Evolutionary conservation across 2,797 vertebrate species (phyloP), one percentile per base, ranked within the genome.

Genomic region (Trachops cirrhosus): DNA sequence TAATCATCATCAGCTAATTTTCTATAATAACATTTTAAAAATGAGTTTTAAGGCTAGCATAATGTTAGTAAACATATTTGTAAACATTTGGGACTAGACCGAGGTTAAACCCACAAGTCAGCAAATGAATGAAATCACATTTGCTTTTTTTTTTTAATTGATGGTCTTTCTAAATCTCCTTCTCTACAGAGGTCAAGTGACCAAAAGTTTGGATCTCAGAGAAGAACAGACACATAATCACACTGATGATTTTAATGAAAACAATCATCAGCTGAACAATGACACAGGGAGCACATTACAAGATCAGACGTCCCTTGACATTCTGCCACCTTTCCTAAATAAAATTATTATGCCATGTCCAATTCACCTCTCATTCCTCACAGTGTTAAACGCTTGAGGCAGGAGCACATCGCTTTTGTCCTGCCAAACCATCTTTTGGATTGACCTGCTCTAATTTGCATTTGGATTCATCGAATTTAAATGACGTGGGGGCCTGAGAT

Each of bases 321-420:
- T 97, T 94, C 54, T 97, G 34, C 96, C 98, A 97, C 96, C 80
- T 97, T 96, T 92, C 59, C 91, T 97, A 98, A 98, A 97, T 96
- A 92, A 96, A 96, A 97, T 97, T 94, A 96, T 87, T 94, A 94
- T 97, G 97, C 41, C 95, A 97, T 86, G 26, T 97, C 87, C 95
- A 97, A 97, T 98, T 98, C 88, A 46, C 77, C 59, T 93, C 44
- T 97, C 89, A 96, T 54, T 44, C 24, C 34, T 98, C 94, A 86
- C 11, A 29, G 86, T 95, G 97, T 97, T 98, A 97, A 98, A 93
- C 29, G 48, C 92, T 93, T 83, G 50, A 82, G 94, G 93, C 92
- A 96, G 54, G 78, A 86, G 92, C 64, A 95, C 86, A 94, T 34
- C 97, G 89, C 78, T 97, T 93, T 73, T 52, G 77, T 97, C 29